Percentiles rank a stretch among this genome's conserved stretches.
These are phyloP conservation scores for Agonopterix arenella DNA, from an alignment of 2,888 invertebrate species.

Conservation along the genomic window DNA sequence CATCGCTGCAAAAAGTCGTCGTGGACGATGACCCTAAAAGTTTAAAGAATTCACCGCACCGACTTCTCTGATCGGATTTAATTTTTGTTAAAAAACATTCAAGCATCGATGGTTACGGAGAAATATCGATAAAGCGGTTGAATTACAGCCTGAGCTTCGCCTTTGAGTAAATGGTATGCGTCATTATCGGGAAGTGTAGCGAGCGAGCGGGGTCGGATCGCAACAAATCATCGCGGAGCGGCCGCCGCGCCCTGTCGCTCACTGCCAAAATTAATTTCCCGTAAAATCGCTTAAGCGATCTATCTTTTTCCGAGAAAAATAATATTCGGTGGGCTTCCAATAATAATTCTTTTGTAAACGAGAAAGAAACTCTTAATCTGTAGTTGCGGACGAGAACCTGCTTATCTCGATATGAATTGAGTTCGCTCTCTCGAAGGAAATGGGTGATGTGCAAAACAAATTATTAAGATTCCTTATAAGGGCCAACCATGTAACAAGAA, in stretches of 20 bases:
- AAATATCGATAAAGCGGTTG: slow-evolving; percentile 46
- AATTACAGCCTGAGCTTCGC: slow-evolving; percentile 46
- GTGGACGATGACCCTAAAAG: too few relatives aligned
- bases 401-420: slow-evolving; percentile 50
- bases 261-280: slow-evolving; percentile 70
- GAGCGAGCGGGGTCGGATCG: slow-evolving; percentile 49
- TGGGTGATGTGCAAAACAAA: slow-evolving; percentile 55
- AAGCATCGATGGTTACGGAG: slow-evolving; percentile 33
- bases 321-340: slow-evolving; percentile 50
- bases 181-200: slow-evolving; percentile 62
- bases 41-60: background rate
- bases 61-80: slow-evolving; percentile 19
- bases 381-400: slow-evolving; percentile 38
- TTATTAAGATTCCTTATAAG: slow-evolving; percentile 57
- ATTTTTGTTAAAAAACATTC: slow-evolving; percentile 26
- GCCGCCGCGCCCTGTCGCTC: slow-evolving; percentile 57
- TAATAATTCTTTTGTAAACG: slow-evolving; percentile 47
- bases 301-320: slow-evolving; percentile 68
- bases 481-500: slow-evolving; percentile 41
- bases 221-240: slow-evolving; percentile 55
- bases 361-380: slow-evolving; percentile 52
- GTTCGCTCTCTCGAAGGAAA: slow-evolving; percentile 42
- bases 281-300: slow-evolving; percentile 70
- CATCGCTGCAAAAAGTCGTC: too few relatives aligned
- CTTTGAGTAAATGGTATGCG: slow-evolving; percentile 60